Base-by-base conservation (phyloP, 2,113 vertebrate genomes). In the Acrocephalus arundinaceus region DNA sequence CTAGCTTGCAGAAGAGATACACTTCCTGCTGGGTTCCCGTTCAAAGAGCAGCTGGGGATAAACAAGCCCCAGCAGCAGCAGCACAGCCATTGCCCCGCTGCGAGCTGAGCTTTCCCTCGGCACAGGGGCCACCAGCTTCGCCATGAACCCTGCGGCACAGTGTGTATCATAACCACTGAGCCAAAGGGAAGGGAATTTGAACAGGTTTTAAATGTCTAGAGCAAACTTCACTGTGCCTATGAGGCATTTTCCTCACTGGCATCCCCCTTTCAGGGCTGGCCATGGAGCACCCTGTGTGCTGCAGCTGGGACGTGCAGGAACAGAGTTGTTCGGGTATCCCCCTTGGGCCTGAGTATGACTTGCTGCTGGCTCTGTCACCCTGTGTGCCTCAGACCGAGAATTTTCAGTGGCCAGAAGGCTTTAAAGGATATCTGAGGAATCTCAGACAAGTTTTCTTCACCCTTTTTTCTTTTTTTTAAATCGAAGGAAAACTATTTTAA, bases 71-170 rank as follows among this genome's bases (percentile, higher is more conserved):
- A 31, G 52, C 35, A 46, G 62, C 2, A 9, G 37, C 77, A 9
- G 37, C 77, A 35, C 51, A 84, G 87, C 74, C 70, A 75, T 89
- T 93, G 61, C 28, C 61, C 35, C 0, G 0, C 85, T n/a, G n/a
- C 5, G 13, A 77, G 83, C 33, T 27, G 48, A 83, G 76, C 63
- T 59, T 31, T 72, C 25, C 25, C 1, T 35, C 5, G 3, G 9
- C 31, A 11, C 0, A 0, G 39, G 10, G 15, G 13, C 48, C 25
- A 22, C 62, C 11, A 37, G 48, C 79, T 85, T 65, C 73, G 11
- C 14, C 4, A 1, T 1, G 6, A 78, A 10, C 57, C 63, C 25
- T 7, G 0, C 6, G 46, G 49, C 68, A 23, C 1, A 0, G 8
- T 49, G 66, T 70, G 35, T 66, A 31, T 48, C 4, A 0, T 27